Evolutionary conservation across 2,113 vertebrate genomes (phyloP).

Genomic region (Cacatua alba): DNA sequence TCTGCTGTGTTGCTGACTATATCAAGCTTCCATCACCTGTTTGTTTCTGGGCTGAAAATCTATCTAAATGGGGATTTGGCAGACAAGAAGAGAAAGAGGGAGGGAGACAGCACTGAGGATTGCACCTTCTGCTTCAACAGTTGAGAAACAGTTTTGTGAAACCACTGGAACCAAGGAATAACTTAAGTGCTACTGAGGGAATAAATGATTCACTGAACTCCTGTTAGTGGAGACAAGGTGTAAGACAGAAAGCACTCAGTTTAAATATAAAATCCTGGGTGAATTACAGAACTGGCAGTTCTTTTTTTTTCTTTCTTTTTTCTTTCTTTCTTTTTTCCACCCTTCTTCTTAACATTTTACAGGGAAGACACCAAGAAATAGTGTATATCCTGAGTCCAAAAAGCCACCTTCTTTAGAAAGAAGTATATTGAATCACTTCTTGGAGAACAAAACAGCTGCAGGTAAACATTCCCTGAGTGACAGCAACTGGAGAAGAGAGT

Average conservation of each 20-base stretch:
- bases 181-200: not conserved
- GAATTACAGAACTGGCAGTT: conserved; percentile 7
- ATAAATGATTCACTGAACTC: conserved; percentile 41
- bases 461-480: not conserved
- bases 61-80: not conserved
- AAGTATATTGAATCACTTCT: not conserved
- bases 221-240: conserved; percentile 8
- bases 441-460: not conserved
- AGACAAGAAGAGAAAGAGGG: not conserved
- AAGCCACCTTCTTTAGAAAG: not conserved
- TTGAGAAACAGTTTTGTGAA: conserved; percentile 24
- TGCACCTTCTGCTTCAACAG: conserved; percentile 32
- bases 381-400: not conserved
- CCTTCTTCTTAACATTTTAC: not conserved
- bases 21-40: not conserved
- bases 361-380: not conserved
- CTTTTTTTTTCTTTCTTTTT: not conserved
- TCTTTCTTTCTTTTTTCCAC: accelerated
- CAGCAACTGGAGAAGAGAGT: not conserved
- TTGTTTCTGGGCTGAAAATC: not conserved
- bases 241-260: conserved; percentile 25
- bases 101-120: not conserved
- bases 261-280: conserved; percentile 21
- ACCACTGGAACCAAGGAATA: conserved; percentile 32
- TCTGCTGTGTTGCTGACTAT: not conserved